Percentiles rank a stretch among this genome's conserved stretches.
These are phyloP conservation scores for Apantesis nais DNA, from an alignment of 2,888 invertebrate species.

Conservation along the genomic window DNA sequence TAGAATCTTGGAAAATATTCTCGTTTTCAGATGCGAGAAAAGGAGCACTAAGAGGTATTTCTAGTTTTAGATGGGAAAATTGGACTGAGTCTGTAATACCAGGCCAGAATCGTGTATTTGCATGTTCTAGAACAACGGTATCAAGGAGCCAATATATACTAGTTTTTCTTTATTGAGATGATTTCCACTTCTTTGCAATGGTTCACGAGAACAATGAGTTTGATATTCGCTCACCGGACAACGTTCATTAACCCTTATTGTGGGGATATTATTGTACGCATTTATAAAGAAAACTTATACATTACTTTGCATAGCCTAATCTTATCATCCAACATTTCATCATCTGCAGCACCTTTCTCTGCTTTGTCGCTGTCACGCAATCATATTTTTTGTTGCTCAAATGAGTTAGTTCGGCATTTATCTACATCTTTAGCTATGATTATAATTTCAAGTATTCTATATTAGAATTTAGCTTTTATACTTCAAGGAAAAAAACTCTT, in stretches of 20 bases:
- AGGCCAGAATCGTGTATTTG: not conserved
- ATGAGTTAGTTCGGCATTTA: too few relatives aligned
- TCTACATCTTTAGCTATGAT: too few relatives aligned
- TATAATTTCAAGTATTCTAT: not conserved
- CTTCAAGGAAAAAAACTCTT: not conserved
- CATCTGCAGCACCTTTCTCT: too few relatives aligned
- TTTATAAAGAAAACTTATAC: not conserved
- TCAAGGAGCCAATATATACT: not conserved
- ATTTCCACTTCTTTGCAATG: not conserved
- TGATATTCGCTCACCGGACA: not conserved
- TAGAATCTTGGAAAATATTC: too few relatives aligned
- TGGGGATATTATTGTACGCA: not conserved
- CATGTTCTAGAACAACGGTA: not conserved
- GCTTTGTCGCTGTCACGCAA: too few relatives aligned
- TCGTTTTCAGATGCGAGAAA: too few relatives aligned
- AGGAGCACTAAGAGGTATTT: too few relatives aligned
- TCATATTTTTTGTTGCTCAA: too few relatives aligned
- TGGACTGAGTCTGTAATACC: too few relatives aligned
- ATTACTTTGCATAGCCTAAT: not conserved
- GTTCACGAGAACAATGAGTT: not conserved
- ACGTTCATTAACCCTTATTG: not conserved
- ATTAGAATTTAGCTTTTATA: not conserved
- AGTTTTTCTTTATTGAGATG: not conserved
- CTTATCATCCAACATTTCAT: too few relatives aligned
- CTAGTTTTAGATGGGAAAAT: too few relatives aligned